These are phyloP conservation scores for Habrosyne pyritoides DNA, from an alignment of 2,888 invertebrate species.

Conservation along the genomic window DNA sequence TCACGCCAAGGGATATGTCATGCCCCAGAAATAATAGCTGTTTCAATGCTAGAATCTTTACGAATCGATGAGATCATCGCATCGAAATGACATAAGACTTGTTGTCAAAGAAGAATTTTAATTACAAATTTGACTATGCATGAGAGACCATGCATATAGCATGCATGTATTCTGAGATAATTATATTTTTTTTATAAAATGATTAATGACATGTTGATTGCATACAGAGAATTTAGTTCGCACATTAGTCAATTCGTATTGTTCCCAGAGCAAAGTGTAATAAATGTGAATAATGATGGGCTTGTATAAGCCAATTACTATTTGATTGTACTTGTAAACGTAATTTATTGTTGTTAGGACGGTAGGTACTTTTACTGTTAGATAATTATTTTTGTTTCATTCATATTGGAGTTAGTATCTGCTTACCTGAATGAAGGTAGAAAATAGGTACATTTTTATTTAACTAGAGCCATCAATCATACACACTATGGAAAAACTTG, in stretches of 20 bases:
- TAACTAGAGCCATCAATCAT: no score
- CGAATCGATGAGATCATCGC: slow-evolving; percentile 63
- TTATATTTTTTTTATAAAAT: slow-evolving; percentile 7
- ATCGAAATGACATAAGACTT: slow-evolving; percentile 43
- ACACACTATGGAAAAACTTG: no score
- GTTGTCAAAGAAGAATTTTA: slow-evolving; percentile 15
- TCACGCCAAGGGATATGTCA: slow-evolving; percentile 75
- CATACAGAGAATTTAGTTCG: slow-evolving; percentile 10
- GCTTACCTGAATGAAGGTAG: no score
- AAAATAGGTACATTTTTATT: no score
- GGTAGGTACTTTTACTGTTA: no score
- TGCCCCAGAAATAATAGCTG: slow-evolving; percentile 68
- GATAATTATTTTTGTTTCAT: no score
- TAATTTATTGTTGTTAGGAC: background rate
- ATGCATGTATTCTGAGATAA: background rate
- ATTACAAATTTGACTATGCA: slow-evolving; percentile 28
- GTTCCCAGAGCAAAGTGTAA: slow-evolving; percentile 21
- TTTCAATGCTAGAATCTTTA: slow-evolving; percentile 42
- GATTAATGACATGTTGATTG: slow-evolving; percentile 23
- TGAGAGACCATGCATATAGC: slow-evolving; percentile 11
- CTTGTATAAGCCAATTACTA: slow-evolving; percentile 12
- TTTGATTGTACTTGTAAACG: slow-evolving; percentile 3
- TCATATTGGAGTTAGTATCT: no score
- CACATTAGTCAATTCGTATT: slow-evolving; percentile 19
- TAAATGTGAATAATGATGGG: slow-evolving; percentile 17